phyloP scores from a whole-genome alignment of 2,113 vertebrate species.

The Hepsetus odoe region DNA sequence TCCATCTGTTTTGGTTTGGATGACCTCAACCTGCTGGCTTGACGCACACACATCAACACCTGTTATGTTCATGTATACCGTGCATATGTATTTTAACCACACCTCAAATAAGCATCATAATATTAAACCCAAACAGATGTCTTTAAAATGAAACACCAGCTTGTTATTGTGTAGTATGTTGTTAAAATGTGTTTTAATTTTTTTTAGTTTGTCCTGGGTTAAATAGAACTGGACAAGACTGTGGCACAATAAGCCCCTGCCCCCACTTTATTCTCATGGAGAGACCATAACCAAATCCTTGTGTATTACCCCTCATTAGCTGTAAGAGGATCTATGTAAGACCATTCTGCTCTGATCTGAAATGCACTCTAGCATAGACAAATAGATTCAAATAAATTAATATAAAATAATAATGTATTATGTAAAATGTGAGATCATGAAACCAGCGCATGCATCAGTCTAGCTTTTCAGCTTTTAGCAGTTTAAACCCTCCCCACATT shows the following conservation, averaged over 20 bases:
- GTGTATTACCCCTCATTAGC: neutral
- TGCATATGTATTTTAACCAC: too few species aligned
- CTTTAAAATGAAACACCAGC: neutral
- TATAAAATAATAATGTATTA: too few species aligned
- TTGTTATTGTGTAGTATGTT: slow-evolving; percentile 6
- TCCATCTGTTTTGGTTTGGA: slow-evolving; percentile 57
- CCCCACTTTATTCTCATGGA: neutral
- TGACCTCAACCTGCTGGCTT: neutral
- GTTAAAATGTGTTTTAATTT: slow-evolving; percentile 2
- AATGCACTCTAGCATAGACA: neutral
- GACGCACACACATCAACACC: neutral
- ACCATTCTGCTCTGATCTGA: neutral
- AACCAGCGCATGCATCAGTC: too few species aligned
- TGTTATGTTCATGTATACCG: neutral
- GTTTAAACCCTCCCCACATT: neutral
- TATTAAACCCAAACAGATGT: neutral
- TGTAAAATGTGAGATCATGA: too few species aligned
- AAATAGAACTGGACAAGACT: slow-evolving; percentile 43
- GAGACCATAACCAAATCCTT: neutral
- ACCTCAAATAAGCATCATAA: neutral
- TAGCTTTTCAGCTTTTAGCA: too few species aligned
- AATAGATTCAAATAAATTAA: too few species aligned
- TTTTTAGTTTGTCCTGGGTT: neutral
- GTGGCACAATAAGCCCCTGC: neutral
- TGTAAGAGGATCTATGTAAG: neutral